Conservation (phyloP, 2,888 invertebrate species). For the Tetramorium bicarinatum region DNA sequence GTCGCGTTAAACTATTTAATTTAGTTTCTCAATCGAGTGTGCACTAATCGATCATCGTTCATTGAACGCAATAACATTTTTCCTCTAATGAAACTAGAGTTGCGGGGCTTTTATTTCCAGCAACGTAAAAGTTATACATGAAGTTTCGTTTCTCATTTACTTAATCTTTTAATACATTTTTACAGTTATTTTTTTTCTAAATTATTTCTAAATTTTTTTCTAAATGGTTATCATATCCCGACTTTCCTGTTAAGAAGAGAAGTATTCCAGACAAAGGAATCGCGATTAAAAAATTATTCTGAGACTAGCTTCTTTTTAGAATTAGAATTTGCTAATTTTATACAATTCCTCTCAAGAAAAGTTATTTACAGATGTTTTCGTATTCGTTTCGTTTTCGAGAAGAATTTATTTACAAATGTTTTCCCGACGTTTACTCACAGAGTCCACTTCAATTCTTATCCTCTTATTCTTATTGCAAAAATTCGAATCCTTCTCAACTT, state of each 20-base stretch:
- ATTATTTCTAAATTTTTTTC: not conserved
- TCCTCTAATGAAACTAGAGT: not conserved
- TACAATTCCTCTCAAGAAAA: not conserved
- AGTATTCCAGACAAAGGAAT: not conserved
- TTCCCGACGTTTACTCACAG: not conserved
- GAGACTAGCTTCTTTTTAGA: too few relatives aligned
- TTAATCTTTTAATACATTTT: not conserved
- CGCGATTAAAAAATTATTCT: not conserved
- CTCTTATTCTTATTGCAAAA: not conserved
- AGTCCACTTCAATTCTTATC: slow-evolving; percentile 3
- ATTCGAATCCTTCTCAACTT: slow-evolving; percentile 25
- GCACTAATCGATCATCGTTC: not conserved
- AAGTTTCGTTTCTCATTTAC: not conserved
- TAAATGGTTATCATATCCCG: not conserved
- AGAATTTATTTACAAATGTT: slow-evolving; percentile 2
- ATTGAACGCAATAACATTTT: slow-evolving; percentile 28
- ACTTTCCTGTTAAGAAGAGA: not conserved
- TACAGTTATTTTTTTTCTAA: not conserved
- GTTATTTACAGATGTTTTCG: not conserved
- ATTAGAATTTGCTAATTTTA: not conserved
- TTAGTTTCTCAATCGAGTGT: not conserved
- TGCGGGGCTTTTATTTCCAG: not conserved
- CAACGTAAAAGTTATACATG: not conserved
- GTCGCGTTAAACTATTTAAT: slow-evolving; percentile 39
- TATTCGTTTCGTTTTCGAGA: too few relatives aligned